These are phyloP conservation scores for Danio aesculapii DNA, from an alignment of 2,797 vertebrate species.

Conservation along the genomic window DNA sequence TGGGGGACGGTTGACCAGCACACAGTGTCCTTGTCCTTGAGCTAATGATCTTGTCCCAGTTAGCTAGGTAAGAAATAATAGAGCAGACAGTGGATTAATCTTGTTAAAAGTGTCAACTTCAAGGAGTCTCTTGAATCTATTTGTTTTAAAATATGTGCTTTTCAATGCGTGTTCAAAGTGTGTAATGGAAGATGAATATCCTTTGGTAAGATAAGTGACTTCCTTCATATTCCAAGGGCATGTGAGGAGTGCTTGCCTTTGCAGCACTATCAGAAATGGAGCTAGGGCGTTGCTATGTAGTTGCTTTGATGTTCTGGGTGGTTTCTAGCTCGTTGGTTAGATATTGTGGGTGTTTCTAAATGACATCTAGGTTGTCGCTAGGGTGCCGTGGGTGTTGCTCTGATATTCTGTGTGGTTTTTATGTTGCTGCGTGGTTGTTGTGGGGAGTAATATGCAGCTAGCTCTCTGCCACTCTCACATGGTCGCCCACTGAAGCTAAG, in stretches of 20 bases:
- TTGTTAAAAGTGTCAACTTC: slow-evolving; percentile 70
- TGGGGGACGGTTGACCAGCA: slow-evolving; percentile 49
- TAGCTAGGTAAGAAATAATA: slow-evolving; percentile 58
- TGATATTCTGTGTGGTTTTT: no score
- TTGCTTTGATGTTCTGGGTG: not conserved
- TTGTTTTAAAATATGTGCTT: slow-evolving; percentile 63
- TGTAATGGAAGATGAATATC: slow-evolving; percentile 12
- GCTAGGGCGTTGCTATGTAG: not conserved
- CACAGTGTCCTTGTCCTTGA: slow-evolving; percentile 71
- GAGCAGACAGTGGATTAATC: slow-evolving; percentile 74
- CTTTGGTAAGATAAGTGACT: not conserved
- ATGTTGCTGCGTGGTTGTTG: no score
- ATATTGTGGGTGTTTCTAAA: not conserved
- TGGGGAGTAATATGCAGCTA: no score
- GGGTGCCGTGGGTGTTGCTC: no score
- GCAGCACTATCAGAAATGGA: not conserved
- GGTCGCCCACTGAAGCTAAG: no score
- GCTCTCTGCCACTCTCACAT: no score
- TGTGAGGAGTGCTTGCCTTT: not conserved
- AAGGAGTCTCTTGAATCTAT: slow-evolving; percentile 64
- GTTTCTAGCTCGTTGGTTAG: not conserved
- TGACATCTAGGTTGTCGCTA: no score
- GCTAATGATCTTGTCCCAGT: slow-evolving; percentile 68
- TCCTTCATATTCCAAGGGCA: not conserved
- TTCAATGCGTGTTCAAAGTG: slow-evolving; percentile 58